Conservation (phyloP, 2,113 vertebrate species). For the Boulengeromyrus knoepffleri region DNA sequence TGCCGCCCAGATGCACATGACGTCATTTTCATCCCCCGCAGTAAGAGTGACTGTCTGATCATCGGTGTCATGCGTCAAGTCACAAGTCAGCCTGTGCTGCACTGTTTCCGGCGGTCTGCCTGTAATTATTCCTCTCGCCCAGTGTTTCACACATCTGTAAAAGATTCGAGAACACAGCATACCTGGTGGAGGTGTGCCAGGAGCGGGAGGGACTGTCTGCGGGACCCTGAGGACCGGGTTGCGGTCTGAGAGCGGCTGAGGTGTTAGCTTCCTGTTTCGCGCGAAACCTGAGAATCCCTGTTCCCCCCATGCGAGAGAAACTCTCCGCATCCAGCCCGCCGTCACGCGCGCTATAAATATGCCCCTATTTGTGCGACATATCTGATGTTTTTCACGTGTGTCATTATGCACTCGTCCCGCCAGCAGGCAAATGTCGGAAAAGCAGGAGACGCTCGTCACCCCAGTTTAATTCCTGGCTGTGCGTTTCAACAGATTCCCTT, state of each 20-base stretch:
- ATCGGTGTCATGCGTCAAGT: neutral
- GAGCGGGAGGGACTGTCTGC: neutral
- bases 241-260: neutral
- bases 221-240: neutral
- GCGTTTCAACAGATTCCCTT: neutral
- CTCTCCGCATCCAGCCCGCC: neutral
- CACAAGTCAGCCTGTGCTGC: neutral
- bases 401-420: neutral
- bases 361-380: neutral
- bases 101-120: neutral
- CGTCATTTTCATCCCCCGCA: neutral
- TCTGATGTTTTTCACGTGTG: neutral
- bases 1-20: neutral
- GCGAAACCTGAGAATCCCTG: neutral
- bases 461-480: neutral
- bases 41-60: neutral
- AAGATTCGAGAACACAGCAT: neutral
- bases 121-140: neutral
- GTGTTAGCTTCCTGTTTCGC: neutral
- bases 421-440: neutral
- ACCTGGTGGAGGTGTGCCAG: neutral
- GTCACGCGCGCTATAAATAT: neutral
- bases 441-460: neutral
- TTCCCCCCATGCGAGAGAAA: neutral
- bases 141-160: neutral